Conservation (phyloP, 2,113 vertebrate species). For the Pyxicephalus adspersus region DNA sequence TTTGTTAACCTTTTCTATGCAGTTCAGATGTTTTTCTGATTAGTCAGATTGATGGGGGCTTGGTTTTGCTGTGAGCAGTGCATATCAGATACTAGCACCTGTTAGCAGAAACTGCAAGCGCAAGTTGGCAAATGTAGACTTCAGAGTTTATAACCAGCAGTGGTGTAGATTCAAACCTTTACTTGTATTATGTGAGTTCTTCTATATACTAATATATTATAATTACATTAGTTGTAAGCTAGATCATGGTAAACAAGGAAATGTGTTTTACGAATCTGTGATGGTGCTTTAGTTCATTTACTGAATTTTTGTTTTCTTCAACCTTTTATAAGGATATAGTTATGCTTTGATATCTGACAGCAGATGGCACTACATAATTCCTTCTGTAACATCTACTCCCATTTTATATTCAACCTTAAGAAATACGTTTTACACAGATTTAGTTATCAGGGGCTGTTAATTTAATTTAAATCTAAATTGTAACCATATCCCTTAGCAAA, state of each 20-base stretch:
- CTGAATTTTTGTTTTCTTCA: neutral
- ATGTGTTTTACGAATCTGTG: too few species aligned
- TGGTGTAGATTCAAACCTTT: neutral
- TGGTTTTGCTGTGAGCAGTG: conserved; percentile 40
- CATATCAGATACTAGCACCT: conserved; percentile 55
- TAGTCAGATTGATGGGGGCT: conserved; percentile 54
- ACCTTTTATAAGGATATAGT: neutral
- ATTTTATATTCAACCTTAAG: too few species aligned
- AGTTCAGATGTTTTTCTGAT: conserved; percentile 56
- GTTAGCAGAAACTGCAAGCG: conserved; percentile 47
- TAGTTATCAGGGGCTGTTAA: too few species aligned
- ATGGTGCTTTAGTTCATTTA: neutral
- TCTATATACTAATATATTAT: neutral
- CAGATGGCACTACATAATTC: conserved; percentile 12
- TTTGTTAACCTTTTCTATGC: conserved; percentile 56
- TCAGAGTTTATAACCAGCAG: conserved; percentile 8
- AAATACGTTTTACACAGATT: too few species aligned
- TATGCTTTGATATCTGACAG: neutral
- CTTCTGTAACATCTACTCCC: too few species aligned
- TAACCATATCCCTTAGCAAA: too few species aligned
- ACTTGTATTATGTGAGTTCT: neutral
- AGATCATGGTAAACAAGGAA: too few species aligned
- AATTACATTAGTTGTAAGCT: too few species aligned
- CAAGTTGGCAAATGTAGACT: conserved; percentile 43
- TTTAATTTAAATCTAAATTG: too few species aligned